Percentiles rank a stretch among this genome's conserved stretches.
These are phyloP conservation scores for Spodoptera picta DNA, from an alignment of 2,888 invertebrate genomes.

Conservation along the genomic window DNA sequence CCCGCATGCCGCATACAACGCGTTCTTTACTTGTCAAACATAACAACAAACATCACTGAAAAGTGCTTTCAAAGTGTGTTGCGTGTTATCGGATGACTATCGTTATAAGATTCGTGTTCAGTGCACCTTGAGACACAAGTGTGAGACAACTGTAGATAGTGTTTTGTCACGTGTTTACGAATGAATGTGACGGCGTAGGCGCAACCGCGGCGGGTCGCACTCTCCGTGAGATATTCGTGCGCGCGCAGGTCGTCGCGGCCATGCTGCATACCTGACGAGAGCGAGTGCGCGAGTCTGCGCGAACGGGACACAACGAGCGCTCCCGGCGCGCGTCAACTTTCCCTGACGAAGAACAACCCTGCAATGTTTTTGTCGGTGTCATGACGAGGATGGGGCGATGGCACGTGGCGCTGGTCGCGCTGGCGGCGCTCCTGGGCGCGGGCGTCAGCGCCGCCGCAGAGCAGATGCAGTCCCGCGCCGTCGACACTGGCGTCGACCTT, in stretches of 20 bases:
- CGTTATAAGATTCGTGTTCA: conserved; percentile 39
- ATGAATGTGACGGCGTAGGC: conserved; percentile 87
- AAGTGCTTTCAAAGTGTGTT: conserved; percentile 73
- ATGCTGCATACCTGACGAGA: conserved; percentile 88
- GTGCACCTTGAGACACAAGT: conserved; percentile 50
- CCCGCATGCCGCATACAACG: conserved; percentile 74
- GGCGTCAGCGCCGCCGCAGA: conserved; percentile 80
- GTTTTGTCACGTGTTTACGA: conserved; percentile 87
- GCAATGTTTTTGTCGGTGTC: conserved; percentile 82
- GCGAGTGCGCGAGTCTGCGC: conserved; percentile 84
- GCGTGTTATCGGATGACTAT: conserved; percentile 57
- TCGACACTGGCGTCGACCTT: conserved; percentile 95
- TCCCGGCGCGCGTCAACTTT: conserved; percentile 77
- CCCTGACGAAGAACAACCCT: conserved; percentile 78
- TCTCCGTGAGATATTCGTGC: conserved; percentile 87
- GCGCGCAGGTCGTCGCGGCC: conserved; percentile 87
- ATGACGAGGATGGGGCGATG: conserved; percentile 85
- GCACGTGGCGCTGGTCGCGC: conserved; percentile 84
- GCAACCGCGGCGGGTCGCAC: conserved; percentile 83
- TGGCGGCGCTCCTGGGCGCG: conserved; percentile 79
- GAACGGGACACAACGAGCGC: conserved; percentile 84
- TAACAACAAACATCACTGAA: conserved; percentile 79
- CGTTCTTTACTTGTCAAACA: conserved; percentile 64
- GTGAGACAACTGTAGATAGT: conserved; percentile 69
- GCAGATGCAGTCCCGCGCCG: conserved; percentile 96